Percentiles rank a stretch among this genome's conserved stretches.
These are phyloP conservation scores for Drosophila repletoides DNA, from an alignment of 1,140 invertebrate genomes.

Conservation along the genomic window DNA sequence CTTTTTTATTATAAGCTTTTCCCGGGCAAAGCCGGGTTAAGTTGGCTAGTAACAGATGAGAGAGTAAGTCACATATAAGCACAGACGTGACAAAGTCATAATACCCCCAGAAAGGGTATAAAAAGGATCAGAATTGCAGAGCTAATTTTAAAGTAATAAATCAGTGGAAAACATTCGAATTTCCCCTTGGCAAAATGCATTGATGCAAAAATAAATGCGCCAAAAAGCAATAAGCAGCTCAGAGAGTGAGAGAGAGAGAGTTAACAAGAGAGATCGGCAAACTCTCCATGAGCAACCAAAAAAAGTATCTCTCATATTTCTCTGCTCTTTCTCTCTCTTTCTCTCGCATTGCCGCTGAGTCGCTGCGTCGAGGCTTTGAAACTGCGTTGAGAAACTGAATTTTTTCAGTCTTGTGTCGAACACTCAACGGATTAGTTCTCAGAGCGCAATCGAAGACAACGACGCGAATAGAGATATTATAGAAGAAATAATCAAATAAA, in stretches of 20 bases:
- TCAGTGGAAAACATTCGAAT: not conserved
- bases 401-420: conserved; percentile 73
- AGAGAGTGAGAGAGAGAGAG: not conserved
- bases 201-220: conserved; percentile 11
- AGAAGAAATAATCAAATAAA: conserved; percentile 4
- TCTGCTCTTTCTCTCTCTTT: not conserved
- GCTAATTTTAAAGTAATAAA: conserved; percentile 8
- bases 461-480: conserved; percentile 19
- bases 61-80: too few species aligned
- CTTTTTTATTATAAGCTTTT: too few species aligned
- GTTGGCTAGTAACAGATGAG: too few species aligned
- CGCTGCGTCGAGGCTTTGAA: not conserved
- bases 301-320: not conserved
- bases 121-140: too few species aligned
- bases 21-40: too few species aligned
- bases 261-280: not conserved
- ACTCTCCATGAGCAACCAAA: too few species aligned
- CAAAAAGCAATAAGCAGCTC: conserved; percentile 11
- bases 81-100: too few species aligned
- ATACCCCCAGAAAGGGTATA: too few species aligned
- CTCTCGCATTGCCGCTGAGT: not conserved
- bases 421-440: conserved; percentile 52
- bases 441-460: conserved; percentile 69
- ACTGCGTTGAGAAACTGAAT: conserved; percentile 15
- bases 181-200: conserved; percentile 14